phyloP scores from a whole-genome alignment of 1,140 invertebrate genomes.

The Hyles vespertilio region DNA sequence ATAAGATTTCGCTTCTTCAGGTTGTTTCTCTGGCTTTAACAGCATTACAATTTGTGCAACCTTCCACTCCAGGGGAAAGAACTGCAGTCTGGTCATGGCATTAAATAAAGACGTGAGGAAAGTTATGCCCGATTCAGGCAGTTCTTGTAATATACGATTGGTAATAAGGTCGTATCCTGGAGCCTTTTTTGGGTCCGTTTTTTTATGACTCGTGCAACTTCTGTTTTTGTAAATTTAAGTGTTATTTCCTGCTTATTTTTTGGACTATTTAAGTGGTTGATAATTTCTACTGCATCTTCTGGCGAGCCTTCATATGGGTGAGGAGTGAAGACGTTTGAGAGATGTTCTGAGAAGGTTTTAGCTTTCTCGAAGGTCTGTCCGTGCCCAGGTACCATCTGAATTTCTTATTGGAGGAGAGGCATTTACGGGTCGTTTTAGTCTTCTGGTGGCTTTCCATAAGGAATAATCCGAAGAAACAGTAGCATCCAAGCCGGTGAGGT shows the following conservation, averaged over 20 bases:
- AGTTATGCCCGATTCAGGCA: background rate
- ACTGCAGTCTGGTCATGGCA: conserved; percentile 5
- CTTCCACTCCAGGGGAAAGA: conserved; percentile 16
- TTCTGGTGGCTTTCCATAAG: conserved; percentile 8
- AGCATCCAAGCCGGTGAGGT: background rate
- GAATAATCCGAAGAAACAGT: conserved; percentile 1
- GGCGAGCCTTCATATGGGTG: conserved; percentile 6
- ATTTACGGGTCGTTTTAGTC: conserved; percentile 9
- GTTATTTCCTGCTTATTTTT: no score
- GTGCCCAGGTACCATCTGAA: conserved; percentile 11
- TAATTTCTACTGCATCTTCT: conserved; percentile 2
- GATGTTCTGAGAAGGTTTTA: conserved; percentile 12
- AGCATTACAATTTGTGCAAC: conserved; percentile 18
- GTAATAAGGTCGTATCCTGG: no score
- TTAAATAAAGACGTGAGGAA: conserved; percentile 3
- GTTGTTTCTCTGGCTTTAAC: conserved; percentile 18
- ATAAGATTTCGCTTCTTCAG: no score
- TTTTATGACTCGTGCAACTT: no score
- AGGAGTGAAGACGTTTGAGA: conserved; percentile 10
- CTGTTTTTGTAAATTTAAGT: no score
- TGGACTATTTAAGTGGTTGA: background rate
- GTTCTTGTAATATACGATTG: no score
- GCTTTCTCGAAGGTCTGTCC: conserved; percentile 9
- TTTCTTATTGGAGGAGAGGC: conserved; percentile 1
- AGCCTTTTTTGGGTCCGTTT: no score